phyloP scores from a whole-genome alignment of 2,113 vertebrate genomes.

The Suricata suricatta region DNA sequence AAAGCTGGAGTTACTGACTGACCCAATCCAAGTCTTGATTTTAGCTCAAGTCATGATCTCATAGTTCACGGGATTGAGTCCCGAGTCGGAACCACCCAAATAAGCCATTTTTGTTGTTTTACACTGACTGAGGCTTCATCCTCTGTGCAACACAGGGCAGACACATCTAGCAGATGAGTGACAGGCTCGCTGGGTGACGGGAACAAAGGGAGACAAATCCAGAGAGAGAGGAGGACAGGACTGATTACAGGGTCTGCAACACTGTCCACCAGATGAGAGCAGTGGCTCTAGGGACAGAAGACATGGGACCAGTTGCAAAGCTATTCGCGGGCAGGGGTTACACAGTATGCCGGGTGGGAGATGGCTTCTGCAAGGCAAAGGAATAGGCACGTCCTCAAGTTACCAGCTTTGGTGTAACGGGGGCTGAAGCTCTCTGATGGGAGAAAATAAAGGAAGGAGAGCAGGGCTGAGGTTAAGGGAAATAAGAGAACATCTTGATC shows the following conservation, averaged over 20 bases:
- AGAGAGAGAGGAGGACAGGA: not conserved
- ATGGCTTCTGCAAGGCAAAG: not conserved
- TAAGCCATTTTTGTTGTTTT: not conserved
- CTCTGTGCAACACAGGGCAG: not conserved
- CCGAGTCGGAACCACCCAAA: not conserved
- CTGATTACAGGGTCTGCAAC: too few relatives aligned
- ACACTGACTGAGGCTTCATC: not conserved
- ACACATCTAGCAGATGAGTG: not conserved
- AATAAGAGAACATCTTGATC: not conserved
- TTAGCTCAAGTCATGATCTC: too few relatives aligned
- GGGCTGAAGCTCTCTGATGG: not conserved
- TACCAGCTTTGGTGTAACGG: fast-evolving
- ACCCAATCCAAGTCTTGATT: too few relatives aligned
- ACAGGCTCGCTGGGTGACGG: not conserved
- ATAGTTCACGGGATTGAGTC: too few relatives aligned
- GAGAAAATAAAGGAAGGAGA: not conserved
- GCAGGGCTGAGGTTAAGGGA: not conserved
- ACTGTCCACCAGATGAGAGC: not conserved
- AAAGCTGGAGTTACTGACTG: too few relatives aligned
- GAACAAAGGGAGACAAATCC: not conserved
- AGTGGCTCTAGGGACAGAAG: not conserved
- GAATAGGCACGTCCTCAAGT: not conserved
- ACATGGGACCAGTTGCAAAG: not conserved
- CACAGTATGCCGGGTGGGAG: not conserved
- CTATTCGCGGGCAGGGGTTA: fast-evolving